Base-by-base conservation (phyloP, 2,888 invertebrate species). In the Acleris laterana region DNA sequence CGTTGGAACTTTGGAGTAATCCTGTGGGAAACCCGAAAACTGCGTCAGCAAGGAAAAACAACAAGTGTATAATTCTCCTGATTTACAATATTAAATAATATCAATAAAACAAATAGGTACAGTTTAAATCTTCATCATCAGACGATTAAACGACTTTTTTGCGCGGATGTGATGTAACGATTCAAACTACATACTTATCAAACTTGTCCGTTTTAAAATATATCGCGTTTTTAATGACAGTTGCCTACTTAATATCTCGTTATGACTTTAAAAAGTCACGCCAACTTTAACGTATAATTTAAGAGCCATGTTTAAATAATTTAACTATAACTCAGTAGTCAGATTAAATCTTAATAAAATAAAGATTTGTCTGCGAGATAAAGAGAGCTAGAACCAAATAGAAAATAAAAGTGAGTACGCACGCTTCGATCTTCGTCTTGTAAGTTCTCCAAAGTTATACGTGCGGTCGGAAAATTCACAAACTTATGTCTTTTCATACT, bases 341-440 rank as follows among this genome's bases (percentile, higher is more conserved):
- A 60, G 69, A 69, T 66, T 42, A 57, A 38, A 69, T 69, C 66
- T 53, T 44, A 67, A 51, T 46, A 49, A 61, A 63, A 68, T 65
- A 53, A 63, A 68, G 68, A 70, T 70, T 65, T 61, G 66, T 65
- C 65, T 50, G n/a, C 48, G n/a, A 51, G 68, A 68, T 70, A 64
- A 52, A 64, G 42, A 25, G 55, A 55, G 53, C 53, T 38, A 38
- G 48, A 48, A 51, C 50, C 38, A 49, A 53, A 42, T 59, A 64
- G 63, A 64, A 64, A 64, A 64, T 64, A 64, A 64, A 53, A 64
- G 59, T 63, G 32, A 48, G 38, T 68, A 56, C 55, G 63, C 68
- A 58, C 49, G 63, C 63, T 63, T 62, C 68, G 57, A 67, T 46
- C 58, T 50, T 55, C 52, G 56, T 25, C 56, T 50, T 32, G 48